A percentile compares a stretch with the other conserved stretches of the same genome.
These are phyloP conservation scores for Menidia menidia DNA, from an alignment of 2,797 vertebrate species.

Conservation along the genomic window DNA sequence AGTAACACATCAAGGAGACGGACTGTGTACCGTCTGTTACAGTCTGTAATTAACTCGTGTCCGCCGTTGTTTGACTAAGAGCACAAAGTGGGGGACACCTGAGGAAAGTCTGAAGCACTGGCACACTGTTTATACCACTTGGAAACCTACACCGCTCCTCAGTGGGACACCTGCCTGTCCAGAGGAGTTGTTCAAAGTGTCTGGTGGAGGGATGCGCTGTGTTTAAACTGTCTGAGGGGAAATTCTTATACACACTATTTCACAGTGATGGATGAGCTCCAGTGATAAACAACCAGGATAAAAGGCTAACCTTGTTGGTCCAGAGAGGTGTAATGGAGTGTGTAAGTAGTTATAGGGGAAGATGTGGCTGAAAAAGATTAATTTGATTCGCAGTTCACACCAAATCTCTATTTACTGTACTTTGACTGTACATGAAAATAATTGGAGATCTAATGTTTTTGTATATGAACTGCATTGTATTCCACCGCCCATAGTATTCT, in stretches of 20 bases:
- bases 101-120: slow-evolving; percentile 30
- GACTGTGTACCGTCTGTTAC: slow-evolving; percentile 59
- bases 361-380: too few relatives aligned
- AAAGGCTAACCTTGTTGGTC: neutral
- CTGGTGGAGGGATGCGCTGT: slow-evolving; percentile 9
- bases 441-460: too few relatives aligned
- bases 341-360: neutral
- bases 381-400: too few relatives aligned
- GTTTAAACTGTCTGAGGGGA: slow-evolving; percentile 26
- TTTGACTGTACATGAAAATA: too few relatives aligned
- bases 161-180: neutral
- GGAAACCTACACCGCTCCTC: slow-evolving; percentile 32
- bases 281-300: neutral
- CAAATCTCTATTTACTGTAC: too few relatives aligned
- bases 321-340: neutral
- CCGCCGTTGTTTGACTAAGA: slow-evolving; percentile 44
- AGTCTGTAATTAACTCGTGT: slow-evolving; percentile 64
- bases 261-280: neutral
- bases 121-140: slow-evolving; percentile 18
- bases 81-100: slow-evolving; percentile 53
- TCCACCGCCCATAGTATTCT: too few relatives aligned
- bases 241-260: neutral
- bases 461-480: too few relatives aligned
- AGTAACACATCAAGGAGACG: slow-evolving; percentile 40
- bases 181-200: slow-evolving; percentile 9